Percentiles rank a stretch among this genome's conserved stretches.
These are phyloP conservation scores for Crypturellus tataupa DNA, from an alignment of 2,797 vertebrate genomes.

Conservation along the genomic window DNA sequence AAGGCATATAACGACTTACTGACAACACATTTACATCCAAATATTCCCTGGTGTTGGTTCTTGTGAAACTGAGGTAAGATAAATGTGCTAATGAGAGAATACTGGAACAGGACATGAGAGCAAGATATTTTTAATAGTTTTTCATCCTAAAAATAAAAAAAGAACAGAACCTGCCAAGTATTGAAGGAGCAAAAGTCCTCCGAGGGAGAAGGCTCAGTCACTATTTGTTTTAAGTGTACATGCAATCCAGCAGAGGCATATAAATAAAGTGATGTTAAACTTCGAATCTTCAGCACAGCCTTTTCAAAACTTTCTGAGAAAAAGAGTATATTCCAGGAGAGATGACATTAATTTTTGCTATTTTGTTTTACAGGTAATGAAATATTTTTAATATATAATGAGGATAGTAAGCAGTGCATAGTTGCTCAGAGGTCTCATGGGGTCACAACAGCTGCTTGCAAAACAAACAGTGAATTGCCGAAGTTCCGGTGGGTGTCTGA, in stretches of 20 bases:
- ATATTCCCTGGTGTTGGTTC: neutral
- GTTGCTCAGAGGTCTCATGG: constrained; percentile 72
- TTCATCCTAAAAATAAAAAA: neutral
- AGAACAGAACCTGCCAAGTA: neutral
- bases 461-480: constrained; percentile 82
- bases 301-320: neutral
- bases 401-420: constrained; percentile 87
- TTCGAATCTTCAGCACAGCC: neutral
- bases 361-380: constrained; percentile 79
- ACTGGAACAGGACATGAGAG: neutral
- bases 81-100: neutral
- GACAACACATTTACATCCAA: neutral
- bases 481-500: constrained; percentile 91
- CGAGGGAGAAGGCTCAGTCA: neutral
- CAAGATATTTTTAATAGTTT: neutral
- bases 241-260: rapidly evolving
- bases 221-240: neutral
- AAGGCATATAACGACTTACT: neutral
- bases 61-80: neutral
- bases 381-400: constrained; percentile 90
- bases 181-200: neutral
- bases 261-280: neutral
- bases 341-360: neutral
- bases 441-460: constrained; percentile 78
- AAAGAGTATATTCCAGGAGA: neutral